phyloP scores from a whole-genome alignment of 2,797 vertebrate species.

The Rhinichthys osculus region DNA sequence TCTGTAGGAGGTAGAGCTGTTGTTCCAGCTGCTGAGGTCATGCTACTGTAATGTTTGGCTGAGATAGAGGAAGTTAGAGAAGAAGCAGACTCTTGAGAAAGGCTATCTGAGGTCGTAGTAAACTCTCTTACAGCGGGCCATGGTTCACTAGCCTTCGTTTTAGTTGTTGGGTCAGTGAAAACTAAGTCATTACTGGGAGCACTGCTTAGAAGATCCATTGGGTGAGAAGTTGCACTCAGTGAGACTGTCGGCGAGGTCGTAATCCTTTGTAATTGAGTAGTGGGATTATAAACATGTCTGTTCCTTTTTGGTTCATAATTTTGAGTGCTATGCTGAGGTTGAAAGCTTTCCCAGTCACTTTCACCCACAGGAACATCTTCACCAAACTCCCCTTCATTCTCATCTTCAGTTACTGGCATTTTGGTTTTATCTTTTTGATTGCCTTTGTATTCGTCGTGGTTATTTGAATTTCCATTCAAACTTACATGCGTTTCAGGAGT shows the following conservation, averaged over 20 bases:
- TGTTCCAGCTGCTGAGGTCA: constrained; percentile 67
- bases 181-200: constrained; percentile 43
- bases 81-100: constrained; percentile 52
- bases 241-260: constrained; percentile 58
- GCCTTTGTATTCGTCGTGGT: neutral
- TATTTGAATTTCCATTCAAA: neutral
- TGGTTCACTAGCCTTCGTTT: constrained; percentile 35
- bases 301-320: constrained; percentile 17
- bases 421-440: constrained; percentile 40
- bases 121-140: constrained; percentile 55
- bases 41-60: constrained; percentile 54
- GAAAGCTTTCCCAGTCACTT: constrained; percentile 43
- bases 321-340: constrained; percentile 31
- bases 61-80: constrained; percentile 65
- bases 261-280: constrained; percentile 40
- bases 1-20: constrained; percentile 64
- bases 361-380: constrained; percentile 49
- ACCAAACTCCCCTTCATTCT: neutral
- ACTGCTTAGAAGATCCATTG: constrained; percentile 15
- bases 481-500: neutral
- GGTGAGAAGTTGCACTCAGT: constrained; percentile 39
- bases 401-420: constrained; percentile 27
- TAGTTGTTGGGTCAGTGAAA: constrained; percentile 13
- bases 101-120: constrained; percentile 55
- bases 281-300: constrained; percentile 25